Evolutionary conservation across 2,797 vertebrate species (phyloP).

Genomic region (Orestias chungarensis): DNA sequence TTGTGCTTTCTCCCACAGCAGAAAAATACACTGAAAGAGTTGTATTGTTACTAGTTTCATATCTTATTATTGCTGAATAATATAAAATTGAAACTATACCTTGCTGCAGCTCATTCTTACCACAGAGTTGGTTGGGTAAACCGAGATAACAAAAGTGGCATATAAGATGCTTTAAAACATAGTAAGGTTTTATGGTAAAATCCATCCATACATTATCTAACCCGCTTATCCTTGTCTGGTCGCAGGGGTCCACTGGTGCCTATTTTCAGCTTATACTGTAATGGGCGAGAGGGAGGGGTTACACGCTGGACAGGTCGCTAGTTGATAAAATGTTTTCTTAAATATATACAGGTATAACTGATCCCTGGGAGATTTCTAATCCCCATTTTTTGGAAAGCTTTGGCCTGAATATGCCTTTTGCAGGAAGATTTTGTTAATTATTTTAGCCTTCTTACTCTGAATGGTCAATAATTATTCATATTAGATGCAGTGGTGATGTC

Average conservation of each 20-base stretch:
- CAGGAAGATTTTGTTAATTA: background rate
- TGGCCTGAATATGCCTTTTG: background rate
- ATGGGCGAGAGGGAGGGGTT: no score
- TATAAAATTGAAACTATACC: background rate
- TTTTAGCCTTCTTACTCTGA: background rate
- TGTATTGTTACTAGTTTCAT: slow-evolving; percentile 14
- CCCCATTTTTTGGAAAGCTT: background rate
- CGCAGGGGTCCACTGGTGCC: no score
- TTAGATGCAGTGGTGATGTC: background rate
- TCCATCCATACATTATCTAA: no score
- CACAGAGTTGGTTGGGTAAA: background rate
- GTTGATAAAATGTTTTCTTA: no score
- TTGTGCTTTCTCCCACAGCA: background rate
- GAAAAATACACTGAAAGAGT: slow-evolving; percentile 14
- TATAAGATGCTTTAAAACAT: background rate
- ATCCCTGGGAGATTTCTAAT: background rate
- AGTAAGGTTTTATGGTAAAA: background rate
- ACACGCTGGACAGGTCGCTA: no score
- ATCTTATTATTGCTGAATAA: background rate
- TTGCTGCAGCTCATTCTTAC: background rate
- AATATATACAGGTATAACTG: background rate
- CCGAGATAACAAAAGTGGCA: background rate
- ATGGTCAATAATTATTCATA: background rate
- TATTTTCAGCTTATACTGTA: no score
- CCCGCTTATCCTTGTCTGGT: no score